phyloP scores from a whole-genome alignment of 2,797 vertebrate genomes.

The Lithobates pipiens region DNA sequence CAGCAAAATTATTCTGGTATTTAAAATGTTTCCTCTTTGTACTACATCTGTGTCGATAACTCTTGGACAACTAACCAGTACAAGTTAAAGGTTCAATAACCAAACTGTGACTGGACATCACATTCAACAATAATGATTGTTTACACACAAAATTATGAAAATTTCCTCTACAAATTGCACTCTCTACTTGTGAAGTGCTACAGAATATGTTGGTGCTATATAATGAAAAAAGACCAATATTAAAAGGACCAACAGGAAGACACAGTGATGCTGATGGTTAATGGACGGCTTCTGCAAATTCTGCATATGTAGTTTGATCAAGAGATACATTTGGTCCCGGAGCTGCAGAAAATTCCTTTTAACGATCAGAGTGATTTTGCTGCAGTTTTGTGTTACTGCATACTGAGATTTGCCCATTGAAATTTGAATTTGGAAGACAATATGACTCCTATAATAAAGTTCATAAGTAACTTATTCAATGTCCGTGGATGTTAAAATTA shows the following conservation, averaged over 20 bases:
- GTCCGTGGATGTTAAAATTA: neutral
- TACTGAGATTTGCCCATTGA: neutral
- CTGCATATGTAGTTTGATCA: neutral
- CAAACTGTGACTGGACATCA: too few species aligned
- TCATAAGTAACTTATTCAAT: neutral
- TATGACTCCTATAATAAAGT: neutral
- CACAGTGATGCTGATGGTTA: neutral
- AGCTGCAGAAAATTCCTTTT: neutral
- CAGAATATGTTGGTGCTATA: neutral
- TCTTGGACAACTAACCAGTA: too few species aligned
- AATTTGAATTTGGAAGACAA: neutral
- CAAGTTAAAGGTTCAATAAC: neutral
- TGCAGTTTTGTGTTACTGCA: neutral
- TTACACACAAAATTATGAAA: too few species aligned
- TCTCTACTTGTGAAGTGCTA: neutral
- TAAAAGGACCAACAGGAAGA: slow-evolving; percentile 4
- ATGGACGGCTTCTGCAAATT: neutral
- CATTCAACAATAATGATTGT: too few species aligned
- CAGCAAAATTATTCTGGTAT: neutral
- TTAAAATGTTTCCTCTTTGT: neutral
- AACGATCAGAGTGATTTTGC: neutral
- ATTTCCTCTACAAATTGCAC: too few species aligned
- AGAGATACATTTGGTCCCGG: neutral
- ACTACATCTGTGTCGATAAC: too few species aligned
- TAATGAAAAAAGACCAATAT: neutral